Percentiles rank a stretch among this genome's conserved stretches.
Evolutionary conservation across 2,888 invertebrate species (phyloP).

Genomic region (Crocallis elinguaria): DNA sequence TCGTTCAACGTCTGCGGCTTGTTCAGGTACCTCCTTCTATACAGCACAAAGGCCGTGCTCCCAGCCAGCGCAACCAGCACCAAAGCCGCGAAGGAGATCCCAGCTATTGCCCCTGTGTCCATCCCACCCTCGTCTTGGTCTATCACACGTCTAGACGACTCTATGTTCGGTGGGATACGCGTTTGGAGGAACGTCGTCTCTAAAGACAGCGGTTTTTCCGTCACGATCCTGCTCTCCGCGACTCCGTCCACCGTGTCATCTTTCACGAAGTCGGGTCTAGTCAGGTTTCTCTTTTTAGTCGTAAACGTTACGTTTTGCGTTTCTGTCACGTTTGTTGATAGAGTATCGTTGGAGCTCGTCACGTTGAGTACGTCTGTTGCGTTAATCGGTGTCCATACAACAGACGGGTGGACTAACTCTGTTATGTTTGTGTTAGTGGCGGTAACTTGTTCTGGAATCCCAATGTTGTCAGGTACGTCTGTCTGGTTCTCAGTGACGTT

Average conservation of each 20-base stretch:
- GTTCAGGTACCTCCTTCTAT: conserved; percentile 90
- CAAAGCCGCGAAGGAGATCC: conserved; percentile 88
- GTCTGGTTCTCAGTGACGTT: conserved; percentile 54
- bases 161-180: conserved; percentile 71
- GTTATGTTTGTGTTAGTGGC: conserved; percentile 46
- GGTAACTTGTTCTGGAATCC: conserved; percentile 24
- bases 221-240: conserved; percentile 73
- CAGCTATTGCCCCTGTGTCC: conserved; percentile 87
- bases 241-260: conserved; percentile 58
- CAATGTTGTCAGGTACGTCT: conserved; percentile 23
- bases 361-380: conserved; percentile 39
- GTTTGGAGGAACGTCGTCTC: conserved; percentile 76
- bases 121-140: conserved; percentile 68
- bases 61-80: conserved; percentile 87
- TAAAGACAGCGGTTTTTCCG: conserved; percentile 74
- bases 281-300: conserved; percentile 65
- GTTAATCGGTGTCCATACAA: conserved; percentile 67
- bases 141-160: conserved; percentile 70
- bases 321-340: conserved; percentile 55
- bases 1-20: conserved; percentile 93
- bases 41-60: conserved; percentile 87
- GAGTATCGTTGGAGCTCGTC: conserved; percentile 49
- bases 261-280: conserved; percentile 66
- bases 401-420: conserved; percentile 50
- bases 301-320: conserved; percentile 62